Evolutionary conservation across 2,797 vertebrate genomes (phyloP), one percentile per base, ranked within the genome.

Genomic region (Darevskia nairensis): DNA sequence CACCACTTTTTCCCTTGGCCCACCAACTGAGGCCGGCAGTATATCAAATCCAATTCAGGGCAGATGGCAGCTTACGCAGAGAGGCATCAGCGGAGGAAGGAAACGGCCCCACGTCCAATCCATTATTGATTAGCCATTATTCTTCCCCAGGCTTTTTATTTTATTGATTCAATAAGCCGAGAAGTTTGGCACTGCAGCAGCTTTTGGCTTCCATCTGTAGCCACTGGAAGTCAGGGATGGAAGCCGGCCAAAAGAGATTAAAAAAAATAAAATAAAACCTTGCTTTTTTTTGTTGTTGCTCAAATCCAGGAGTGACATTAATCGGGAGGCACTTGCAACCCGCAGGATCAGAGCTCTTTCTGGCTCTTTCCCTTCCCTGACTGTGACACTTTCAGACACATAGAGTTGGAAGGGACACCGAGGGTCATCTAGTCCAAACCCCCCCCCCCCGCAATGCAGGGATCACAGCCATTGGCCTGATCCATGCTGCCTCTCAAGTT

Each of bases 41-140:
- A 15, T 35, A 61, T 74, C 66, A 59, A 41, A 23, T 17, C 69
- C 86, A 44, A 6, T 21, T 27, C 11, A 46, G 59, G 41, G 29
- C 25, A 44, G 69, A 3, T 64, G 78, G 78, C 32, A 21, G 35
- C 79, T 9, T 13, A 29, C 32, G 17, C 35, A 46, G 29, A 74
- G 7, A 32, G 55, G 17, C 66, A 27, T 41, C 11, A 29, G 32
- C 3, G 66, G 32, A 72, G 17, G 32, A 80, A 11, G 46, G 79
- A 66, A 86, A 80, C 6, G 9, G 77, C 29, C 32, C 39, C 0
- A 41, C 27, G 13, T n/a, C 6, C 35, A n/a, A 59, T 61, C 68
- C 86, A 64, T 74, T 74, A 87, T 87, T 41, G 86, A 87, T 81
- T 15, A 3, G 32, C n/a, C 79, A n/a, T 46, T 75, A 75, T 32